Conservation (phyloP, 2,888 invertebrate species). For the Drosophila eohydei region DNA sequence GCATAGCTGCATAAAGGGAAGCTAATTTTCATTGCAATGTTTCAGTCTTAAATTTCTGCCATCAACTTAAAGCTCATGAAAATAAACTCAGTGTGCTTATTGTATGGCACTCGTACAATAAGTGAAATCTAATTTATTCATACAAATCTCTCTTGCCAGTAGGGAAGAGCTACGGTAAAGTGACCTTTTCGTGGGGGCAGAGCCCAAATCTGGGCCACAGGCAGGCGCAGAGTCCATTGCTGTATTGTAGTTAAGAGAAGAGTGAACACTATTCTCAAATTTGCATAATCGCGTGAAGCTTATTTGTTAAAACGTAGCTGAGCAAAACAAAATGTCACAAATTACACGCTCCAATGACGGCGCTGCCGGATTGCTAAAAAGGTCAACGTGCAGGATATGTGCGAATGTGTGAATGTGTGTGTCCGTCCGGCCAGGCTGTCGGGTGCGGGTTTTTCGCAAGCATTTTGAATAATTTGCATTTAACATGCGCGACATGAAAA, state of each 20-base stretch:
- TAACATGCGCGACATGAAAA: constrained; percentile 80
- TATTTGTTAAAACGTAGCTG: constrained; percentile 71
- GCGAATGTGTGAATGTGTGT: constrained; percentile 45
- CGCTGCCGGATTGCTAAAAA: constrained; percentile 54
- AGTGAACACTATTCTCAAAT: constrained; percentile 51
- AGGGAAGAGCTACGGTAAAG: constrained; percentile 18
- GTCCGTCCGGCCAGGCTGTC: constrained; percentile 13
- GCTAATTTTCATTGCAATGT: not conserved
- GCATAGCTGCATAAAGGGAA: not conserved
- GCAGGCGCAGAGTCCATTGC: constrained; percentile 6
- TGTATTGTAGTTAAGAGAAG: constrained; percentile 23
- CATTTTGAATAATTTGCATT: constrained; percentile 79
- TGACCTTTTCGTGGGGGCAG: constrained; percentile 47
- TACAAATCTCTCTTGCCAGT: constrained; percentile 47
- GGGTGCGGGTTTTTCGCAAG: constrained; percentile 47
- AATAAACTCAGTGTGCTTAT: constrained; percentile 38
- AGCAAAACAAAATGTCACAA: constrained; percentile 76
- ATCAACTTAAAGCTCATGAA: constrained; percentile 15
- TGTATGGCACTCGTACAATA: constrained; percentile 40
- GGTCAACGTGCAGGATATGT: constrained; percentile 51
- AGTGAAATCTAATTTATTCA: constrained; percentile 70
- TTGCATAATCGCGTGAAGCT: constrained; percentile 80
- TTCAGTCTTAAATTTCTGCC: constrained; percentile 4
- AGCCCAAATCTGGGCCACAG: constrained; percentile 20
- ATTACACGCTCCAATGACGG: constrained; percentile 70